Percentiles rank a stretch among this genome's conserved stretches.
These are phyloP conservation scores for Hippoglossus stenolepis DNA, from an alignment of 2,113 vertebrate species.

Conservation along the genomic window DNA sequence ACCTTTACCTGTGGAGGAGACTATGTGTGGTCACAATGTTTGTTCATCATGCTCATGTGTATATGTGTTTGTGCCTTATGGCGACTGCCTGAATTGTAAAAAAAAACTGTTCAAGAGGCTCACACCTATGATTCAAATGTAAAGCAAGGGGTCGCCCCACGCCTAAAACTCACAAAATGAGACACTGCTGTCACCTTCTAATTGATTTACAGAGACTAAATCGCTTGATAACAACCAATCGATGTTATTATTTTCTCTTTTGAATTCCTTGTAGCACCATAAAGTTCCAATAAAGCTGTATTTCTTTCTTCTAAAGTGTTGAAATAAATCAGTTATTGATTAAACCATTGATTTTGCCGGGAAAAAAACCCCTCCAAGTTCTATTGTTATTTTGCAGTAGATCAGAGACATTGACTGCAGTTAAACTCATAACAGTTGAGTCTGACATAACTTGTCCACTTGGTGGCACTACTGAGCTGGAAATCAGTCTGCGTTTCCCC, in stretches of 20 bases:
- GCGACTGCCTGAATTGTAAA: neutral
- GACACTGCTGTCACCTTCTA: neutral
- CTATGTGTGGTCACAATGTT: too few relatives aligned
- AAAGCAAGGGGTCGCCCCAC: neutral
- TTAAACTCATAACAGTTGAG: neutral
- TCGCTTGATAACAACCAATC: neutral
- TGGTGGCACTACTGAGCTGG: constrained; percentile 59
- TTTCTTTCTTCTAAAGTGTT: neutral
- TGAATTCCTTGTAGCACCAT: neutral
- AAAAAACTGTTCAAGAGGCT: neutral
- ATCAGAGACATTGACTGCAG: neutral
- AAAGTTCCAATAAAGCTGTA: neutral
- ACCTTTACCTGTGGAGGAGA: too few relatives aligned
- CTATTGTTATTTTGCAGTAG: neutral
- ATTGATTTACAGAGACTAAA: neutral
- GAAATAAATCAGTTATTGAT: neutral
- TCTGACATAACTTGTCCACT: constrained; percentile 27
- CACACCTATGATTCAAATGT: neutral
- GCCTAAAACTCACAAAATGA: neutral
- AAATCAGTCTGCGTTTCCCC: neutral
- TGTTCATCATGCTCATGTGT: neutral
- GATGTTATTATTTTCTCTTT: neutral
- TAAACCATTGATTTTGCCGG: neutral
- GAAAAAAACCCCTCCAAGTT: neutral
- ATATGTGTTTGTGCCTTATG: neutral